Evolutionary conservation across 1,140 invertebrate species (phyloP).

Genomic region (Drosophila kanapiae): DNA sequence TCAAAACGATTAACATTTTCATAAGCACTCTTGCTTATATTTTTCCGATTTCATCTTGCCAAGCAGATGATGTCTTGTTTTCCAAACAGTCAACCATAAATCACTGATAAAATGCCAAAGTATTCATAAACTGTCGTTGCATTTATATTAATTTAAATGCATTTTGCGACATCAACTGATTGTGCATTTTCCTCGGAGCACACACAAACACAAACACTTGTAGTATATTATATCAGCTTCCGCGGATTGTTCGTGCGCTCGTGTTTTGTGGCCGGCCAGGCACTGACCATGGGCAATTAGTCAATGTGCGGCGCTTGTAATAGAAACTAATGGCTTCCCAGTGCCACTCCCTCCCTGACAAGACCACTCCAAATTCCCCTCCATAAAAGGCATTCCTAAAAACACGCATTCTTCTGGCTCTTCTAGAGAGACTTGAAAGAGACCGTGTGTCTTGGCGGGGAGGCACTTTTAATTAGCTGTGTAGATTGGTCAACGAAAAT

Average conservation of each 20-base stretch:
- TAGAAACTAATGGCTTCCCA: slow-evolving; percentile 62
- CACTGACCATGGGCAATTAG: slow-evolving; percentile 65
- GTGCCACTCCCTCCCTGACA: slow-evolving; percentile 6
- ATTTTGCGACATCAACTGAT: slow-evolving; percentile 25
- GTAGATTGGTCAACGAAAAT: slow-evolving; percentile 62
- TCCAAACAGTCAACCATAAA: slow-evolving; percentile 50
- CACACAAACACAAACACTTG: not conserved
- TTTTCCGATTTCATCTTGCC: slow-evolving; percentile 36
- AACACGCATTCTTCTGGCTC: slow-evolving; percentile 43
- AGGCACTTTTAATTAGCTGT: slow-evolving; percentile 53
- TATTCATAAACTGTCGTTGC: slow-evolving; percentile 42
- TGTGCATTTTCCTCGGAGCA: slow-evolving; percentile 23
- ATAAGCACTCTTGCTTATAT: slow-evolving; percentile 18
- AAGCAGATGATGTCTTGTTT: slow-evolving; percentile 35
- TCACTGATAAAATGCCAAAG: slow-evolving; percentile 64
- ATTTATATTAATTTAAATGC: slow-evolving; percentile 61
- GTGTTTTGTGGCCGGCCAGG: slow-evolving; percentile 16
- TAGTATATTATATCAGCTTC: slow-evolving; percentile 28
- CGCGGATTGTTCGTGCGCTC: slow-evolving; percentile 26
- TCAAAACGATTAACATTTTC: slow-evolving; percentile 12
- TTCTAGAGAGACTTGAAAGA: slow-evolving; percentile 39
- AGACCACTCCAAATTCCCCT: slow-evolving; percentile 19
- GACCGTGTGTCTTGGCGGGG: slow-evolving; percentile 17
- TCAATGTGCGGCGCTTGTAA: slow-evolving; percentile 55
- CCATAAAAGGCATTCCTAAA: slow-evolving; percentile 56